These are phyloP conservation scores for Steromphala cineraria DNA, from an alignment of 2,888 invertebrate species.

Conservation along the genomic window DNA sequence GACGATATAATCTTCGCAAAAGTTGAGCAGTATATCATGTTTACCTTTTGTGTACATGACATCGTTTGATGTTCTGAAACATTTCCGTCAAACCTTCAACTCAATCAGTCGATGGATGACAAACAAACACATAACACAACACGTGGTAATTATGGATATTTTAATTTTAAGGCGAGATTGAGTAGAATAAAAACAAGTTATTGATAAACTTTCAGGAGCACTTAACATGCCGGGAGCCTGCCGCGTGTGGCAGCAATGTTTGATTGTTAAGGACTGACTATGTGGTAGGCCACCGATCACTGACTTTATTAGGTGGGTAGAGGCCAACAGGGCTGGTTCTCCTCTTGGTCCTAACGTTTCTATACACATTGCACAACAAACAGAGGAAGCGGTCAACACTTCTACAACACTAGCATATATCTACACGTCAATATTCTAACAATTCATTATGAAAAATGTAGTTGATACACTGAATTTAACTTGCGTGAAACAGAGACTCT, in stretches of 20 bases:
- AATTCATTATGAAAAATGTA: conserved; percentile 7
- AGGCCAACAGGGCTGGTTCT: not conserved
- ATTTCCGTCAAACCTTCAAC: too few species aligned
- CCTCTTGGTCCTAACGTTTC: not conserved
- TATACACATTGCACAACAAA: conserved; percentile 13
- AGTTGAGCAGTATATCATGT: too few species aligned
- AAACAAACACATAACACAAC: not conserved
- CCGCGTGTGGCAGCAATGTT: not conserved
- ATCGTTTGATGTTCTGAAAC: too few species aligned
- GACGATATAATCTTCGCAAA: too few species aligned
- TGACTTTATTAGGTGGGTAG: conserved; percentile 7
- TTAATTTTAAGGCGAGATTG: conserved; percentile 17
- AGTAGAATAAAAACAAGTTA: conserved; percentile 21
- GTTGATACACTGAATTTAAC: not conserved
- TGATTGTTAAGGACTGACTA: conserved; percentile 6
- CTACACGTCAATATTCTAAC: conserved; percentile 9
- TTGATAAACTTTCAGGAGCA: conserved; percentile 16
- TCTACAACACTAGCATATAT: conserved; percentile 18
- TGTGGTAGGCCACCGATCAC: not conserved
- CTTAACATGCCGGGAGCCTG: conserved; percentile 6
- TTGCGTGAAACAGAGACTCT: not conserved
- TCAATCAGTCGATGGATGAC: too few species aligned
- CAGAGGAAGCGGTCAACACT: conserved; percentile 16
- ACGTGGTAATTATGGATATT: not conserved
- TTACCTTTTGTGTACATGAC: too few species aligned